Conservation (phyloP, 1,140 invertebrate species). For the Brachionus koreanus region DNA sequence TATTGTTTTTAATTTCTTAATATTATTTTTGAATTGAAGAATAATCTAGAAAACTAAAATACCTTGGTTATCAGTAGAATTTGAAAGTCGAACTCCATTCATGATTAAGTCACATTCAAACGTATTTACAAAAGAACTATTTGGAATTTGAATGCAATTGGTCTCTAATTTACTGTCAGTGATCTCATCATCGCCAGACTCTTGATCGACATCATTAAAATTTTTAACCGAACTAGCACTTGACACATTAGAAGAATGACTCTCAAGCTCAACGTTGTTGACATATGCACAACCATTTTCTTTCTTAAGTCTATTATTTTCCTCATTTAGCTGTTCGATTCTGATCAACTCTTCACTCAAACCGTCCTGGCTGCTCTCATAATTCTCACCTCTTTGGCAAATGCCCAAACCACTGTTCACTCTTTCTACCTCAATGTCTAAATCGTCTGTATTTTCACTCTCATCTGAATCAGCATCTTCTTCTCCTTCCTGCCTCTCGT, state of each 20-base stretch:
- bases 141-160: not conserved
- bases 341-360: not conserved
- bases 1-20: too few species aligned
- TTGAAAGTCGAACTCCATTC: too few species aligned
- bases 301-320: not conserved
- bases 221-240: not conserved
- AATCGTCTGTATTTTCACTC: not conserved
- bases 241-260: conserved; percentile 4
- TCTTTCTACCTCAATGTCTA: not conserved
- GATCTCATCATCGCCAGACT: not conserved
- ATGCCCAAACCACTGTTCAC: not conserved
- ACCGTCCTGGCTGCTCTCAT: not conserved
- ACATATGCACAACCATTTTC: not conserved
- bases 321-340: not conserved
- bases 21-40: too few species aligned
- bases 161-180: not conserved
- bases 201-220: not conserved
- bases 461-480: conserved; percentile 51
- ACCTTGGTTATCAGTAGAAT: too few species aligned
- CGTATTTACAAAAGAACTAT: not conserved
- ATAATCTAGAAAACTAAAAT: too few species aligned
- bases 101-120: too few species aligned
- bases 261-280: not conserved
- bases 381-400: not conserved
- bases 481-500: conserved; percentile 52